phyloP scores from a whole-genome alignment of 2,113 vertebrate genomes.

The Corynorhinus townsendii region DNA sequence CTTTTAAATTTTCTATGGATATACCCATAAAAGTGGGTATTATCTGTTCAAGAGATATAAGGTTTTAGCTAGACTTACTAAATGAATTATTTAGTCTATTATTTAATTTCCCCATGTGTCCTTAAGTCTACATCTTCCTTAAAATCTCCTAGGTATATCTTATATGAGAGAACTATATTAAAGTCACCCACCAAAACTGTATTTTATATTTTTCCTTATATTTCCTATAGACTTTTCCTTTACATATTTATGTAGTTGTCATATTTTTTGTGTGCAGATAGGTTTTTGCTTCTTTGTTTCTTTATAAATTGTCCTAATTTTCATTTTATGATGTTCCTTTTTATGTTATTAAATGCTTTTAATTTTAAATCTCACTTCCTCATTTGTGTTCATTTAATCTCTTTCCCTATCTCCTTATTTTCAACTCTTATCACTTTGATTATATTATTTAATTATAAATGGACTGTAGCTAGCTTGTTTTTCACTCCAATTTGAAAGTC shows the following conservation, averaged over 20 bases:
- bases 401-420: not conserved
- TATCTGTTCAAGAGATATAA: not conserved
- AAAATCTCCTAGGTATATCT: not conserved
- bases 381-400: not conserved
- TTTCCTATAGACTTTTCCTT: not conserved
- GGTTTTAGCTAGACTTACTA: not conserved
- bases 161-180: not conserved
- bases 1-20: not conserved
- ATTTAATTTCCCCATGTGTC: not conserved
- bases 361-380: not conserved
- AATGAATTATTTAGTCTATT: not conserved
- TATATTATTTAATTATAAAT: not conserved
- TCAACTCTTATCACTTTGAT: not conserved
- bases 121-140: not conserved
- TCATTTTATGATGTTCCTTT: not conserved
- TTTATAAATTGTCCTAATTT: not conserved
- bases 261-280: not conserved
- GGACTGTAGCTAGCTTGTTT: not conserved
- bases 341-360: not conserved
- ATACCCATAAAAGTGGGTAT: not conserved
- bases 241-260: not conserved
- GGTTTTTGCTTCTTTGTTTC: not conserved
- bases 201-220: not conserved
- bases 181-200: not conserved
- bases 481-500: slow-evolving; percentile 6